Evolutionary conservation across 1,140 invertebrate genomes (phyloP).

Genomic region (Chelonus insularis): DNA sequence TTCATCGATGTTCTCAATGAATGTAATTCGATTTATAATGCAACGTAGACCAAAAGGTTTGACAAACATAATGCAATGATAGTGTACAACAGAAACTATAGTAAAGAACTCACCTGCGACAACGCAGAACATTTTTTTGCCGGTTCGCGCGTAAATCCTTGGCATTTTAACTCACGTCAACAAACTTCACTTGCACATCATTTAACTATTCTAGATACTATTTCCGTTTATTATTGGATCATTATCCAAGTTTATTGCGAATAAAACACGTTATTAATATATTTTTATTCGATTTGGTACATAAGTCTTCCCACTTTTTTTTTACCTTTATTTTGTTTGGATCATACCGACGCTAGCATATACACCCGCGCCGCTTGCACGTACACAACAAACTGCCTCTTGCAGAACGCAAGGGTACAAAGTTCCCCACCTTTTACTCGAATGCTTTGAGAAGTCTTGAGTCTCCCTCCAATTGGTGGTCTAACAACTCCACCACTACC

Average conservation of each 20-base stretch:
- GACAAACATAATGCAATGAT: not conserved
- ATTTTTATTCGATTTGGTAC: not conserved
- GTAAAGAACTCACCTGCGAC: slow-evolving; percentile 42
- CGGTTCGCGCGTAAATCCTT: slow-evolving; percentile 8
- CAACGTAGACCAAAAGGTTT: slow-evolving; percentile 7
- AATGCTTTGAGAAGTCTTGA: not conserved
- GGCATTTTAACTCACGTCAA: slow-evolving; percentile 1
- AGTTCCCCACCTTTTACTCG: slow-evolving; percentile 1
- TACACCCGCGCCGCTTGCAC: slow-evolving; percentile 6
- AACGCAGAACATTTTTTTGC: slow-evolving; percentile 33
- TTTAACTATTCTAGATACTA: not conserved
- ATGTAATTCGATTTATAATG: too few relatives aligned
- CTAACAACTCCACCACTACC: not conserved
- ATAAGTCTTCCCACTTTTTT: not conserved
- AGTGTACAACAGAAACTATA: slow-evolving; percentile 12
- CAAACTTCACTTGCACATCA: not conserved
- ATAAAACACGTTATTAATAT: too few relatives aligned
- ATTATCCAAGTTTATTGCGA: too few relatives aligned
- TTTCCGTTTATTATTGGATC: not conserved
- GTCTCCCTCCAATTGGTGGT: not conserved
- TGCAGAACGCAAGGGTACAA: slow-evolving; percentile 21
- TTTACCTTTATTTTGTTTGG: not conserved
- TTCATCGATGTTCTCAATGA: not conserved
- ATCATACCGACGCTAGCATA: not conserved
- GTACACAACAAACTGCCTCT: slow-evolving; percentile 23